Conservation (phyloP, 2,888 invertebrate genomes). For the Rhingia rostrata region DNA sequence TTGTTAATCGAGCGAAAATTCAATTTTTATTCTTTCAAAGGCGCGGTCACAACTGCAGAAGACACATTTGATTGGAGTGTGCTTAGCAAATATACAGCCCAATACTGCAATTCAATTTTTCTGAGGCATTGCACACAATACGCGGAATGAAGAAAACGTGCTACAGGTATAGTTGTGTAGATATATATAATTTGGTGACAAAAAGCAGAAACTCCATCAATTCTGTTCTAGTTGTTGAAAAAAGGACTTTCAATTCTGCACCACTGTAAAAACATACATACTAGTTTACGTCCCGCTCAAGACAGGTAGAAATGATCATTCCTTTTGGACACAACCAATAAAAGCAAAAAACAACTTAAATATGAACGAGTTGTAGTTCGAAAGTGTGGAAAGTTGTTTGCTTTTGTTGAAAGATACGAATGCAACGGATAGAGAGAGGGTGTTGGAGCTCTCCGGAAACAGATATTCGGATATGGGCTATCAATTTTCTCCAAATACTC, state of each 20-base stretch:
- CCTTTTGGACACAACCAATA: slow-evolving; percentile 16
- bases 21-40: slow-evolving; percentile 40
- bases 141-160: not conserved
- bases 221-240: slow-evolving; percentile 5
- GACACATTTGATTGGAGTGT: slow-evolving; percentile 30
- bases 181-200: slow-evolving; percentile 6
- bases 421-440: slow-evolving; percentile 87
- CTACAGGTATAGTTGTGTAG: not conserved
- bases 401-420: slow-evolving; percentile 90
- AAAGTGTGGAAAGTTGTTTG: slow-evolving; percentile 27
- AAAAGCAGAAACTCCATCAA: slow-evolving; percentile 4
- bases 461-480: slow-evolving; percentile 94
- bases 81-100: slow-evolving; percentile 5
- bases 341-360: slow-evolving; percentile 22
- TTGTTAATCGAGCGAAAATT: slow-evolving; percentile 46
- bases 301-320: slow-evolving; percentile 34
- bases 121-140: not conserved
- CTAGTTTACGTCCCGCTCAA: slow-evolving; percentile 4
- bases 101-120: slow-evolving; percentile 23
- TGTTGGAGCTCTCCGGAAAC: slow-evolving; percentile 96
- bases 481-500: slow-evolving; percentile 91
- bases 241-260: slow-evolving; percentile 2
- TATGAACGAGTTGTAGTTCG: slow-evolving; percentile 22
- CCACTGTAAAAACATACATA: slow-evolving; percentile 5
- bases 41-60: slow-evolving; percentile 29